Evolutionary conservation across 2,797 vertebrate species (phyloP).

Genomic region (Anabas testudineus): DNA sequence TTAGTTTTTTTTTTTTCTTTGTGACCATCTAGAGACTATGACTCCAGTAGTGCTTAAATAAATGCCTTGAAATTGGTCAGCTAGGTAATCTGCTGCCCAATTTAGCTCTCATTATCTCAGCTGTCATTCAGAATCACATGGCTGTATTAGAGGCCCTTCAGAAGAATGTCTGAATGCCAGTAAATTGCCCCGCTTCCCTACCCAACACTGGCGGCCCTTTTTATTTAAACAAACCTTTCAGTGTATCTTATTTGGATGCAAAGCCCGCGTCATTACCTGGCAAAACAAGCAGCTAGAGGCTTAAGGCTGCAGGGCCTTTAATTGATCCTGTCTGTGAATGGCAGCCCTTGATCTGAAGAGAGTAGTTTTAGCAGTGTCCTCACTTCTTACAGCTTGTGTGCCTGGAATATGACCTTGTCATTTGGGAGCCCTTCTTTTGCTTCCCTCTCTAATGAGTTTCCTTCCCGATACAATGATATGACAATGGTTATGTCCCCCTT

Average conservation of each 20-base stretch:
- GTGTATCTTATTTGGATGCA: slow-evolving; percentile 72
- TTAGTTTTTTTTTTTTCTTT: neutral
- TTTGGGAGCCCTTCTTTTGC: slow-evolving; percentile 42
- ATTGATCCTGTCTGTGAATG: slow-evolving; percentile 81
- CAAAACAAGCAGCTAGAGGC: slow-evolving; percentile 68
- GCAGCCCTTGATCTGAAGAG: slow-evolving; percentile 71
- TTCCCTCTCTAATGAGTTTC: slow-evolving; percentile 39
- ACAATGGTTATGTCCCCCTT: neutral
- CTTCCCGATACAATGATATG: slow-evolving; percentile 25
- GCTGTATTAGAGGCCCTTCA: slow-evolving; percentile 6
- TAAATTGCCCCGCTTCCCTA: slow-evolving; percentile 22
- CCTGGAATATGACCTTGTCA: slow-evolving; percentile 79
- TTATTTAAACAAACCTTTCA: slow-evolving; percentile 42
- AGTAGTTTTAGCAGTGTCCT: slow-evolving; percentile 73
- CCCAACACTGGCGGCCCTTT: slow-evolving; percentile 19
- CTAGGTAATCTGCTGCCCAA: slow-evolving; percentile 44
- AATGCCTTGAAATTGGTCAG: slow-evolving; percentile 22
- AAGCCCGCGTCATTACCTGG: slow-evolving; percentile 67
- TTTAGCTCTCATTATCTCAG: slow-evolving; percentile 45
- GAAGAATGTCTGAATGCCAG: slow-evolving; percentile 21
- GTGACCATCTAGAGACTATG: neutral
- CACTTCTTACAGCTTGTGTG: slow-evolving; percentile 64
- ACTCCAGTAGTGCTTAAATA: neutral
- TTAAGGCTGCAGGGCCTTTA: slow-evolving; percentile 72
- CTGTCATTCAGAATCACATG: slow-evolving; percentile 52